Evolutionary conservation across 1,140 invertebrate species (phyloP).

Genomic region (Dendrolimus punctatus): DNA sequence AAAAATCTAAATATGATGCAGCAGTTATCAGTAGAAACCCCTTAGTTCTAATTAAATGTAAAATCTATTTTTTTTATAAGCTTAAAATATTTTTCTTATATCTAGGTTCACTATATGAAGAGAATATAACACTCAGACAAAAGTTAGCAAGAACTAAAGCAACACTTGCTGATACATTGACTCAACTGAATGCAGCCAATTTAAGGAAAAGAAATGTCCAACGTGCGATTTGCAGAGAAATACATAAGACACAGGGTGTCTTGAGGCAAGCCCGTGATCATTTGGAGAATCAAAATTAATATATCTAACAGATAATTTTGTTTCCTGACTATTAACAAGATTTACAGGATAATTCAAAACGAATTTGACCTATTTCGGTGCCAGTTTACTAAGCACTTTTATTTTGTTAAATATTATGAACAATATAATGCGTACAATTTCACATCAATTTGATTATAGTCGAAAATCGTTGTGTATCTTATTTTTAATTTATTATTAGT

Average conservation of each 20-base stretch:
- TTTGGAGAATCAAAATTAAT: constrained; percentile 38
- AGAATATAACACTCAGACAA: constrained; percentile 72
- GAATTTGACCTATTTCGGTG: too few relatives aligned
- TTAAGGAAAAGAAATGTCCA: constrained; percentile 74
- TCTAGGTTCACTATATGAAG: constrained; percentile 70
- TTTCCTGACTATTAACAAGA: too few relatives aligned
- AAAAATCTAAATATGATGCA: neutral
- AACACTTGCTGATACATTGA: constrained; percentile 73
- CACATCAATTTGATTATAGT: too few relatives aligned
- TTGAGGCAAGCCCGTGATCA: constrained; percentile 71
- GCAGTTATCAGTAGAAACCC: too few relatives aligned
- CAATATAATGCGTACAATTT: too few relatives aligned
- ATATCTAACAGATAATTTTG: neutral
- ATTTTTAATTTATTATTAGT: too few relatives aligned
- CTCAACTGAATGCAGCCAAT: constrained; percentile 73
- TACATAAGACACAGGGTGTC: constrained; percentile 76
- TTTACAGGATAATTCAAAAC: too few relatives aligned
- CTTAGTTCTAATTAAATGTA: too few relatives aligned
- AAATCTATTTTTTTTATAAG: too few relatives aligned
- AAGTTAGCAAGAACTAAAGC: constrained; percentile 72
- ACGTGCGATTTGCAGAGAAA: constrained; percentile 75
- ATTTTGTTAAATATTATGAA: too few relatives aligned
- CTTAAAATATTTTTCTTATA: constrained; percentile 1
- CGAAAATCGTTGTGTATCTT: too few relatives aligned
- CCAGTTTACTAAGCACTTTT: too few relatives aligned